Percentiles rank a stretch among this genome's conserved stretches.
These are phyloP conservation scores for Nomada goodeniana DNA, from an alignment of 2,888 invertebrate genomes.

Conservation along the genomic window DNA sequence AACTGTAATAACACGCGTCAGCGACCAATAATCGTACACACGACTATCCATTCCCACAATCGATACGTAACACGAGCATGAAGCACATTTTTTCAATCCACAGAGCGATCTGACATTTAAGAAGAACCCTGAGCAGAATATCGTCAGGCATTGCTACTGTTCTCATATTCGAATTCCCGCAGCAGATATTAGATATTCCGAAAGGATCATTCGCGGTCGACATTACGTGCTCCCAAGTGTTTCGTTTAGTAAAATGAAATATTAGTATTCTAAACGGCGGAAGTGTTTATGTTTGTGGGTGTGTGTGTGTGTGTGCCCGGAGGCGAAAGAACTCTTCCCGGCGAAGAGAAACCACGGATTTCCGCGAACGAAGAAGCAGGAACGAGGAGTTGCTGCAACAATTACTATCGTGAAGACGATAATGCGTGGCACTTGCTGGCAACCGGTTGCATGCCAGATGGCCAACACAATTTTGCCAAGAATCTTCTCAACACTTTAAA, in stretches of 20 bases:
- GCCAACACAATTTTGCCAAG: conserved; percentile 46
- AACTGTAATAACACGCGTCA: too few relatives aligned
- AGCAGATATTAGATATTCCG: not conserved
- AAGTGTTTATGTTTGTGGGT: not conserved
- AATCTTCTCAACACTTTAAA: conserved; percentile 41
- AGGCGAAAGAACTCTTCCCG: conserved; percentile 15
- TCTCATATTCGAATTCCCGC: not conserved
- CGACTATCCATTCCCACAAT: too few relatives aligned
- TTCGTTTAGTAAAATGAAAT: not conserved
- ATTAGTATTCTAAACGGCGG: conserved; percentile 26
- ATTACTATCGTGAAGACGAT: conserved; percentile 59
- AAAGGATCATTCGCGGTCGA: conserved; percentile 1
- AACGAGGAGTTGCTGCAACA: conserved; percentile 48
- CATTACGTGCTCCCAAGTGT: not conserved
- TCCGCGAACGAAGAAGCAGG: conserved; percentile 42
- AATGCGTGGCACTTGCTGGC: conserved; percentile 52
- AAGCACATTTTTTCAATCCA: too few relatives aligned
- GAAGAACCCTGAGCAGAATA: not conserved
- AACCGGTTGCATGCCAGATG: conserved; percentile 64
- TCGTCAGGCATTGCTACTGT: not conserved
- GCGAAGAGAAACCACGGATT: conserved; percentile 11
- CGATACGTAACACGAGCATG: too few relatives aligned
- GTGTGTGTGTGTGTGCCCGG: not conserved
- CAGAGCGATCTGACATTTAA: too few relatives aligned
- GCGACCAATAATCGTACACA: too few relatives aligned